Evolutionary conservation across 2,113 vertebrate genomes (phyloP).

Genomic region (Malurus cyaneus): DNA sequence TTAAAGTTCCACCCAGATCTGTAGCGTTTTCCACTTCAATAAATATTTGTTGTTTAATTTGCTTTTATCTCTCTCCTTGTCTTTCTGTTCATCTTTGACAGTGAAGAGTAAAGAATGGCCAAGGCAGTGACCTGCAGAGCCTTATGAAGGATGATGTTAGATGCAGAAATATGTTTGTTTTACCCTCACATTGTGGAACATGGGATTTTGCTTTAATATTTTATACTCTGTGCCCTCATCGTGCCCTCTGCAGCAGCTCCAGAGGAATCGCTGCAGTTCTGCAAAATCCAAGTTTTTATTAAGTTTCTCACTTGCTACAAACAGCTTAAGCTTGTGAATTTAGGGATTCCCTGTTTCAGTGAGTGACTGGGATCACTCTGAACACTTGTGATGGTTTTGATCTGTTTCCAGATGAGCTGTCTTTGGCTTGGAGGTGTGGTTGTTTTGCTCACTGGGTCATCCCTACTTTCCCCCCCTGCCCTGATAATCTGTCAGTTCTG

Average conservation of each 20-base stretch:
- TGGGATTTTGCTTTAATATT: background rate
- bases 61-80: background rate
- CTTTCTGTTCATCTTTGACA: background rate
- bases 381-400: background rate
- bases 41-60: background rate
- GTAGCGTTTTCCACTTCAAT: background rate
- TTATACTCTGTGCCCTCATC: background rate
- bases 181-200: background rate
- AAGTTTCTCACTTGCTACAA: background rate
- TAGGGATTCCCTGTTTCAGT: background rate
- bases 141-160: background rate
- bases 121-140: background rate
- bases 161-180: background rate
- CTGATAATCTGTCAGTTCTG: slow-evolving; percentile 7
- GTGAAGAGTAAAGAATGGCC: background rate
- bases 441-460: background rate
- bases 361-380: background rate
- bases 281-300: background rate
- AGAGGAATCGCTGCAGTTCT: background rate
- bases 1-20: background rate
- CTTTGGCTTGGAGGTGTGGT: background rate
- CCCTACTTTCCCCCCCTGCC: background rate
- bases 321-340: background rate
- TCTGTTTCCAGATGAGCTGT: background rate
- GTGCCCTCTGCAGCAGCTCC: background rate